Evolutionary conservation across 2,888 invertebrate genomes (phyloP).

Genomic region (Mycalesis mineus): DNA sequence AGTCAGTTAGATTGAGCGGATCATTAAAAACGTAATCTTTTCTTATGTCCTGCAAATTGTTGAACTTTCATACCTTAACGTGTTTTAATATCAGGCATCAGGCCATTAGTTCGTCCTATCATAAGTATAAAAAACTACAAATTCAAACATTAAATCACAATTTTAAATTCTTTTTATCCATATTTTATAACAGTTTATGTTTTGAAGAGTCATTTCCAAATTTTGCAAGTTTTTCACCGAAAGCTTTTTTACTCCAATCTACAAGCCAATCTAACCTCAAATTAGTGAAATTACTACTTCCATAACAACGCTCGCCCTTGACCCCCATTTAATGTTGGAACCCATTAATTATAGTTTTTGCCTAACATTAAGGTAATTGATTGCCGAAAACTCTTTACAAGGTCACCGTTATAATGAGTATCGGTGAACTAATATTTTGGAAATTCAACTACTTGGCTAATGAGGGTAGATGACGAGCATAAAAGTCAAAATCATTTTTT

Average conservation of each 20-base stretch:
- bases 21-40: no score
- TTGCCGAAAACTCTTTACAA: neutral
- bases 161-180: no score
- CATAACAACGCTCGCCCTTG: neutral
- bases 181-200: no score
- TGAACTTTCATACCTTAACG: no score
- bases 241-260: neutral
- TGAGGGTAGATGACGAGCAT: neutral
- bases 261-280: neutral
- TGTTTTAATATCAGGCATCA: no score
- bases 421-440: neutral
- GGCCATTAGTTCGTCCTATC: no score
- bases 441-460: neutral
- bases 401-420: constrained; percentile 1
- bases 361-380: constrained; percentile 3
- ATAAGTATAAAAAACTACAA: no score
- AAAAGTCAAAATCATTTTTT: neutral
- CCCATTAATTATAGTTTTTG: constrained; percentile 7
- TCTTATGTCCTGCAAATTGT: no score
- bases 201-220: no score
- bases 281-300: neutral
- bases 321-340: neutral
- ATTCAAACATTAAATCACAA: no score
- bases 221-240: neutral
- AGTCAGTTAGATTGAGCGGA: no score